These are phyloP conservation scores for Microcebus jonahi DNA, from an alignment of 2,113 vertebrate species.

Conservation along the genomic window DNA sequence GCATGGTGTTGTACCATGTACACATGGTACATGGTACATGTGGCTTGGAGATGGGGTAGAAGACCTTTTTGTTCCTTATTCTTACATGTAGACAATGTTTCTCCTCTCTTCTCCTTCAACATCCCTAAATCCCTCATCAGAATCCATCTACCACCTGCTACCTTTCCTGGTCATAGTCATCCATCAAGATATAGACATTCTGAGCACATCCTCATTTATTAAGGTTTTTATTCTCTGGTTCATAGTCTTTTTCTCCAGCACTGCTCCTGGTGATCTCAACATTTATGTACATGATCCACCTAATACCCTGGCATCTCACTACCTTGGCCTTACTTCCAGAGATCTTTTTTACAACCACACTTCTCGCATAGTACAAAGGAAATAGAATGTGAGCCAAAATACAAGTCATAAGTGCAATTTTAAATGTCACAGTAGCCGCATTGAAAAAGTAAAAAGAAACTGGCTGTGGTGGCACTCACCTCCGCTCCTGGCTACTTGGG, in stretches of 20 bases:
- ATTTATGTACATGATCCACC: background rate
- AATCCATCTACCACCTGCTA: background rate
- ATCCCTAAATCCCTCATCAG: background rate
- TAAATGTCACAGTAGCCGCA: background rate
- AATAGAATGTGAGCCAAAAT: background rate
- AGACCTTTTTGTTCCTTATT: background rate
- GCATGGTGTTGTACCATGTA: fast-evolving
- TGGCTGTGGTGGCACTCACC: too few relatives aligned
- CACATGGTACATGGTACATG: background rate
- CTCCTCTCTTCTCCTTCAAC: background rate
- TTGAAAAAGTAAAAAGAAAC: background rate
- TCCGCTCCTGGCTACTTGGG: too few relatives aligned
- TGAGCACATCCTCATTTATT: background rate
- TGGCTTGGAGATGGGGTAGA: background rate
- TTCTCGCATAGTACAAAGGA: background rate
- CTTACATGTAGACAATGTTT: background rate
- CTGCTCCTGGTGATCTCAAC: background rate
- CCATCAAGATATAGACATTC: background rate
- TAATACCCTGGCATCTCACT: background rate
- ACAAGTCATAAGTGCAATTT: background rate
- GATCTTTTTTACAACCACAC: background rate
- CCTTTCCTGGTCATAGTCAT: background rate
- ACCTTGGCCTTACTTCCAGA: background rate
- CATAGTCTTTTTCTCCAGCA: background rate
- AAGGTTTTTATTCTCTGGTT: background rate